These are phyloP conservation scores for Alcedo atthis DNA, from an alignment of 2,797 vertebrate genomes.

Conservation along the genomic window DNA sequence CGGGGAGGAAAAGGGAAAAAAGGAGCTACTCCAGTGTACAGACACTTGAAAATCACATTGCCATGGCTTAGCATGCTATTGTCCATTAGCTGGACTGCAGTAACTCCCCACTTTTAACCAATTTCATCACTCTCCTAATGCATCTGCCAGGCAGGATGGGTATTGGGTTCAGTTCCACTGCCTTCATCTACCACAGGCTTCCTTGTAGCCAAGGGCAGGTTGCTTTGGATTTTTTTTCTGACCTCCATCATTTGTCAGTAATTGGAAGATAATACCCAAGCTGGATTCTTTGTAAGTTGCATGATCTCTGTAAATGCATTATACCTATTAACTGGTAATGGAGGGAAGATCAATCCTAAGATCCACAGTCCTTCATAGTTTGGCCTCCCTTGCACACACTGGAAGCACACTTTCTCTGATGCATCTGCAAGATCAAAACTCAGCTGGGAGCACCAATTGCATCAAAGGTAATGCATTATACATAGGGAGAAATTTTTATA, in stretches of 20 bases:
- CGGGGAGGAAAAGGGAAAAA: not conserved
- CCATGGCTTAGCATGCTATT: not conserved
- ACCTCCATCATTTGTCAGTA: rapidly evolving
- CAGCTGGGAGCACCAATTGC: not conserved
- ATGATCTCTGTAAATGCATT: not conserved
- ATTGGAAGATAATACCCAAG: not conserved
- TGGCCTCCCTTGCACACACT: not conserved
- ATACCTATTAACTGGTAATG: not conserved
- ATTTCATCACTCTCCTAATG: not conserved
- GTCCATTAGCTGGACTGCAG: not conserved
- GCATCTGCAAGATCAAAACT: not conserved
- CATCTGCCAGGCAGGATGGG: not conserved
- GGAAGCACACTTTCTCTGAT: not conserved
- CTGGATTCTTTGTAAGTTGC: not conserved
- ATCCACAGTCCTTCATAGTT: not conserved
- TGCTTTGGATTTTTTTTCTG: not conserved
- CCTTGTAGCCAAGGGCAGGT: not conserved
- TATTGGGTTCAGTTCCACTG: not conserved
- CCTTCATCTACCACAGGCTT: not conserved
- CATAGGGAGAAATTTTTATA: not conserved
- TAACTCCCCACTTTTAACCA: not conserved
- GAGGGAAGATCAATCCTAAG: not conserved
- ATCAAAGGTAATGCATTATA: not conserved
- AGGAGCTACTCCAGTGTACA: not conserved
- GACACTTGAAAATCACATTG: not conserved